Conservation (phyloP, 2,888 invertebrate species). For the Acholoe squamosa region DNA sequence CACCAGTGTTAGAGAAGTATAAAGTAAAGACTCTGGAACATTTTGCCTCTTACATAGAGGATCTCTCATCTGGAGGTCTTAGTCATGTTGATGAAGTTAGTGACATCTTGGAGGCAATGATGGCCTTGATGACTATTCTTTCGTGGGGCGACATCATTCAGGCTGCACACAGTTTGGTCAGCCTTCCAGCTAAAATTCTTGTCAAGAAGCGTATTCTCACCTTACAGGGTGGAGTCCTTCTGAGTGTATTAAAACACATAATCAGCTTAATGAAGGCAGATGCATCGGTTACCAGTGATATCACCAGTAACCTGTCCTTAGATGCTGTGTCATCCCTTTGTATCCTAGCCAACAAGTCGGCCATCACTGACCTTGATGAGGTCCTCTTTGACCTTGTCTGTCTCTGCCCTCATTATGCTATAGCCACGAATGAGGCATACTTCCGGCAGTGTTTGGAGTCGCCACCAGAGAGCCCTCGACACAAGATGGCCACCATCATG, state of each 20-base stretch:
- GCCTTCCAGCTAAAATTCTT: neutral
- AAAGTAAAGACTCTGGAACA: neutral
- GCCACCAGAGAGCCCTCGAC: neutral
- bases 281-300: neutral
- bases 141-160: constrained; percentile 16
- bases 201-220: neutral
- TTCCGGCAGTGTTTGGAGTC: constrained; percentile 10
- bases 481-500: constrained; percentile 11
- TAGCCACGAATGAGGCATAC: constrained; percentile 11
- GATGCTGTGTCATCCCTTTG: neutral
- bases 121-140: neutral
- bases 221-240: neutral
- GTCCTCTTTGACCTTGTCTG: constrained; percentile 29
- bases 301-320: neutral
- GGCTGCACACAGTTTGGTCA: neutral
- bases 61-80: neutral
- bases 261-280: neutral
- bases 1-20: neutral
- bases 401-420: constrained; percentile 25
- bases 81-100: neutral
- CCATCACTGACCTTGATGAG: neutral
- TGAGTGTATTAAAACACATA: neutral
- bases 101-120: neutral
- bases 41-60: neutral
- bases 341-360: neutral